Evolutionary conservation across 2,113 vertebrate species (phyloP), one percentile per base, ranked within the genome.

Genomic region (Stigmatopora nigra): DNA sequence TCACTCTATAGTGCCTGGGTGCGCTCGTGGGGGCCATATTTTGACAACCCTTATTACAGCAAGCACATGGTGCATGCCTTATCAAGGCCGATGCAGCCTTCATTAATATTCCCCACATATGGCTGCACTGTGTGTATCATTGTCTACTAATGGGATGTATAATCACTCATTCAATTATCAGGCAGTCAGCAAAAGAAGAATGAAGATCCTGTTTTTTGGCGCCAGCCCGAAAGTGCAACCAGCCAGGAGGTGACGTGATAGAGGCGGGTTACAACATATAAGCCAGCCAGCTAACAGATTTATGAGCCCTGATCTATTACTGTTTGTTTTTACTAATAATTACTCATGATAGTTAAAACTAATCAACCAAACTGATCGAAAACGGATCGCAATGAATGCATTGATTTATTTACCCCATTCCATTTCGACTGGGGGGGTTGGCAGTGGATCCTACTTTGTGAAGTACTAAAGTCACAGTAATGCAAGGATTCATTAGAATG

Each of bases 151-250:
- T 94, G 92, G 86, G 92, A 92, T 85, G 93, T 90, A 95, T 96
- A 98, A 98, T 97, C 95, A 93, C 89, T 98, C 95, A 97, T 96
- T 92, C 93, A 92, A 91, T 94, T 96, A 97, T 97, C 94, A 90
- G 91, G 87, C 91, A 92, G 93, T 93, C 94, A 94, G 91, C 88
- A 90, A 89, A 85, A 91, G 90, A 90, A 91, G 88, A 84, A 78
- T 71, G 80, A 76, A 74, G 60, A 79, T 67, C 73, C 72, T 71
- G 76, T 78, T 75, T 67, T 84, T 83, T 86, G 84, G 78, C 81
- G 64, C 77, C 48, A 13, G 4, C 20, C 20, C 17, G 79, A 82
- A 88, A 86, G 79, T 78, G 83, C 81, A 84, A 81, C 86, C 85
- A 78, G 81, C 60, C 83, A 77, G 81, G 82, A 86, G 88, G 85